Base-by-base conservation (phyloP, 2,888 invertebrate genomes). In the Cephus nigrinus region DNA sequence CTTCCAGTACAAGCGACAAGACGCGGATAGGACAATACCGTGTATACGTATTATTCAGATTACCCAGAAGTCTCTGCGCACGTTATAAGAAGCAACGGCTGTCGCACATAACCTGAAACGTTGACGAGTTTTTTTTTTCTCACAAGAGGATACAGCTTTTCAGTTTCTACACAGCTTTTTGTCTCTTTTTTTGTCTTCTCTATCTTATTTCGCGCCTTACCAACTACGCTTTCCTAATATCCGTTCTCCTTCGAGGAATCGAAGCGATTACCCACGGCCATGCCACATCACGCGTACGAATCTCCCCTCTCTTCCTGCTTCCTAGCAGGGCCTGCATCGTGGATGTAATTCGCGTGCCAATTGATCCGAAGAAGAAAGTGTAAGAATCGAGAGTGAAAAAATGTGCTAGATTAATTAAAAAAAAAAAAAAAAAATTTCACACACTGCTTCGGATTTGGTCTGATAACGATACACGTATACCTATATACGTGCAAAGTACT, bases 191-290 rank as follows among this genome's bases (percentile, higher is more conserved):
- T 71, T 85, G 82, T 83, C 83, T 73, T 78, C 12, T 32, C 35
- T 12, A 12, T 23, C 72, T 79, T 69, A 11, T 36, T 83, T 83
- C 81, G 82, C 83, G 81, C 81, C 83, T 85, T 71, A 55, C 55
- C 85, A 85, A 82, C 78, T 81, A 83, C 84, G 83, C 55, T 90
- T 90, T 89, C 89, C 86, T 88, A 90, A 90, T 90, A 88, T 90
- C 90, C 90, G 90, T 88, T 90, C 88, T 87, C 85, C 82, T 88
- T 87, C 85, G 86, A 82, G 88, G 87, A 89, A 90, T 88, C 89
- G 86, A 90, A 88, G 85, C 86, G 87, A 88, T 89, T 87, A 86
- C 86, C 87, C 86, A 84, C 85, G 85, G 85, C 36, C n/a, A 11
- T 30, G 33, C 12, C 36, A 33, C 71, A 23, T 71, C 31, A 31